Base-by-base conservation (phyloP, 2,888 invertebrate species). In the Epicampocera succincta region DNA sequence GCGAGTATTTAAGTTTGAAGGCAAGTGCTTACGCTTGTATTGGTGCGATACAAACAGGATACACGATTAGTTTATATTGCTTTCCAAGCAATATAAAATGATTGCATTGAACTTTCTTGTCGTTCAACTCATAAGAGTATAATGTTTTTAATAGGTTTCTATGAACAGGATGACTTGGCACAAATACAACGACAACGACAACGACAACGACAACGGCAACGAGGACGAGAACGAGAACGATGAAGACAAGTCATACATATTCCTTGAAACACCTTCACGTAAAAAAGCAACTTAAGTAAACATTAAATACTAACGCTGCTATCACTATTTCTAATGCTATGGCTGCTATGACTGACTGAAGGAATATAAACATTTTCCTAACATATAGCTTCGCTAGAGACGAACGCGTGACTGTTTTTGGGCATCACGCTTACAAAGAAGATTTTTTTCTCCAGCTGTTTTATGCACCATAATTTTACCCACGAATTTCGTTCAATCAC, bases 31-130 rank as follows among this genome's bases (percentile, higher is more conserved):
- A 38, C 44, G 33, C n/a, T 33, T 66, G 71, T 65, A 63, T 58
- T 71, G 33, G 65, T 63, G 42, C 33, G 83, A 79, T 83, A 80
- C 79, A 80, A 78, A 73, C 82, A 78, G 78, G 82, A 82, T 75
- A 82, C 82, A 75, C 78, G 82, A 82, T 82, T 82, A 82, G 82
- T 52, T 75, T 82, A 66, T 82, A 82, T 78, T 82, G 82, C 78
- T 82, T 82, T 82, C 82, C 78, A 82, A 60, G 78, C 82, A 78
- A 82, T 82, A 82, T 75, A 82, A 82, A 82, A 82, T 82, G 82
- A 82, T 82, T 82, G 78, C 82, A 78, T 82, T 82, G 82, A 82
- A 78, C 82, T 82, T 82, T 72, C 66, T 56, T 33, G 52, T 66
- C 61, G 66, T 68, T 40, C 44, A 17, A 72, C 60, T 72, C 76